phyloP scores from a whole-genome alignment of 2,113 vertebrate genomes.

The Nansenia antarctica region DNA sequence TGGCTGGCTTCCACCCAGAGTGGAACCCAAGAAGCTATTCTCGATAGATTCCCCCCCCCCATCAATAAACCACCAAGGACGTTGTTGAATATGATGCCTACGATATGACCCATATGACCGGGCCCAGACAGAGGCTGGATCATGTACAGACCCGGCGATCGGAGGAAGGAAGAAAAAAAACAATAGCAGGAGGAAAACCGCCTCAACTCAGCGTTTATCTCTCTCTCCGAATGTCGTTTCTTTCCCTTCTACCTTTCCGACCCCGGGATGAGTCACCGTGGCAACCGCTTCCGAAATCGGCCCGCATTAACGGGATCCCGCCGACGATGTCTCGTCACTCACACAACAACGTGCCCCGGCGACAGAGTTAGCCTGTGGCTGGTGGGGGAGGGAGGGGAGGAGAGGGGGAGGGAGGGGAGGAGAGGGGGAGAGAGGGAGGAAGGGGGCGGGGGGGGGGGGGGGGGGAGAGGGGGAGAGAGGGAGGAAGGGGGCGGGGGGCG shows the following conservation, averaged over 20 bases:
- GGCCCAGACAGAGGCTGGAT: neutral
- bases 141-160: neutral
- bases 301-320: constrained; percentile 27
- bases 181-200: constrained; percentile 46
- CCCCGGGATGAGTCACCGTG: constrained; percentile 52
- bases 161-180: constrained; percentile 48
- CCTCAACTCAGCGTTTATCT: constrained; percentile 64
- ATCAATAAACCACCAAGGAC: neutral
- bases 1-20: neutral
- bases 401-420: no score
- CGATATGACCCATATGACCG: no score
- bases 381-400: no score
- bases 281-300: constrained; percentile 19
- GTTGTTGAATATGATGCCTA: neutral
- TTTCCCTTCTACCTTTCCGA: constrained; percentile 44
- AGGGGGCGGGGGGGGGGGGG: no score
- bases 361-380: neutral
- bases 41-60: neutral
- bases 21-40: neutral
- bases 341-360: no score
- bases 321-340: neutral
- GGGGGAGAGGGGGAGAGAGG: no score
- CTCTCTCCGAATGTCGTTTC: no score
- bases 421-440: neutral
- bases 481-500: constrained; percentile 23